Base-by-base conservation (phyloP, 1,140 invertebrate genomes). In the Sinonovacula constricta region DNA sequence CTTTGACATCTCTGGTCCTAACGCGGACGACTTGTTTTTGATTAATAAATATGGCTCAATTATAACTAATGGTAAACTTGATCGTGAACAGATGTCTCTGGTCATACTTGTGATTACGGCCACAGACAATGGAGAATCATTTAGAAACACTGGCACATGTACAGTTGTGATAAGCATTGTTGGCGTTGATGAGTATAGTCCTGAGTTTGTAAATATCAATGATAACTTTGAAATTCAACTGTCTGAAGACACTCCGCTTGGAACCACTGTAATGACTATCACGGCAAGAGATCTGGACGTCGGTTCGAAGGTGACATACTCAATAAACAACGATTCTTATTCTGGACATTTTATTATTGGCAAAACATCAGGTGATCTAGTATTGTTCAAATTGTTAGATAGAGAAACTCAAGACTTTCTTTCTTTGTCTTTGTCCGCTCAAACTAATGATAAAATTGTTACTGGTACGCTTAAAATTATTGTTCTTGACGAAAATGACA, bases 271-370 rank as follows among this genome's bases (percentile, higher is more conserved):
- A 51, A 68, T 78, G 28, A 2, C 15, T 0, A 34, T 78, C 39
- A 51, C 39, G 22, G 75, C 75, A 60, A 59, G 65, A 34, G 75
- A 78, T 63, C 49, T 78, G 18, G 65, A 78, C 56, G 66, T 54
- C 7, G 24, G 53, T 18, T 28, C 24, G 0, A 30, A 70, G 3
- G 4, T 78, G 31, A 60, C 30, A n/a, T 78, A 78, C 28, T n/a
- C 15, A 0, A 60, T 78, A 36, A 26, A 60, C 36, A 31, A 63
- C 31, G 4, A n/a, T 26, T 56, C 72, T 7, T n/a, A n/a, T n/a
- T n/a, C 63, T 36, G 53, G 67, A 28, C 26, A 60, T 34, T 78
- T 78, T 26, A 51, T 78, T 22, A 70, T 63, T 36, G 75, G 67
- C 18, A 69, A 12, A 18, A 24, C 33, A 12, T 51, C 57, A 0